Evolutionary conservation across 2,888 invertebrate species (phyloP).

Genomic region (Matsumyia berberina): DNA sequence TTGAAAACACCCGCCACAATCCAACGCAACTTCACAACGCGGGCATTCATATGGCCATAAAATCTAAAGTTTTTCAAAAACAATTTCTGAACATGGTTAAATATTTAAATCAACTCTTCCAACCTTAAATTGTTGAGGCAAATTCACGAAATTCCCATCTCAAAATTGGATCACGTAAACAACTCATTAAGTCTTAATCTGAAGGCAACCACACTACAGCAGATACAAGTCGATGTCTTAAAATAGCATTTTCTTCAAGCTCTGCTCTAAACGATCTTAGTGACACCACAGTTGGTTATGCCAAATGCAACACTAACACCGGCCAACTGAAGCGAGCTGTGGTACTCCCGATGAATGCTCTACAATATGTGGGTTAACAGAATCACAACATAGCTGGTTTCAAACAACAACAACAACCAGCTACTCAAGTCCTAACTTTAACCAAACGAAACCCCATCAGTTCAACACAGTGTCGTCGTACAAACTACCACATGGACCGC

Average conservation of each 20-base stretch:
- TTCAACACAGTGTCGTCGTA: constrained; percentile 3
- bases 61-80: constrained; percentile 3
- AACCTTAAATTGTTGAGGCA: constrained; percentile 35
- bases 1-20: no score
- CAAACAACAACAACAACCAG: constrained; percentile 33
- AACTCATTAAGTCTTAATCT: constrained; percentile 59
- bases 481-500: constrained; percentile 27
- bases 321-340: constrained; percentile 34
- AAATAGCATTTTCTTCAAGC: constrained; percentile 26
- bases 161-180: constrained; percentile 67
- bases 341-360: constrained; percentile 45
- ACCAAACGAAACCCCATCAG: constrained; percentile 14
- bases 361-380: constrained; percentile 66
- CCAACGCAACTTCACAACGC: no score
- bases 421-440: constrained; percentile 3
- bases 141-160: constrained; percentile 61
- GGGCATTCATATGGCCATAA: no score
- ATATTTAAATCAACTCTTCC: constrained; percentile 14
- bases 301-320: constrained; percentile 33
- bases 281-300: constrained; percentile 73
- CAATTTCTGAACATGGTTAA: constrained; percentile 9
- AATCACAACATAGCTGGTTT: constrained; percentile 30
- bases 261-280: constrained; percentile 58
- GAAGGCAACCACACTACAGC: constrained; percentile 1
- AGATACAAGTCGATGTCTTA: neutral